Conservation (phyloP, 2,797 vertebrate genomes). For the Sarcophilus harrisii region DNA sequence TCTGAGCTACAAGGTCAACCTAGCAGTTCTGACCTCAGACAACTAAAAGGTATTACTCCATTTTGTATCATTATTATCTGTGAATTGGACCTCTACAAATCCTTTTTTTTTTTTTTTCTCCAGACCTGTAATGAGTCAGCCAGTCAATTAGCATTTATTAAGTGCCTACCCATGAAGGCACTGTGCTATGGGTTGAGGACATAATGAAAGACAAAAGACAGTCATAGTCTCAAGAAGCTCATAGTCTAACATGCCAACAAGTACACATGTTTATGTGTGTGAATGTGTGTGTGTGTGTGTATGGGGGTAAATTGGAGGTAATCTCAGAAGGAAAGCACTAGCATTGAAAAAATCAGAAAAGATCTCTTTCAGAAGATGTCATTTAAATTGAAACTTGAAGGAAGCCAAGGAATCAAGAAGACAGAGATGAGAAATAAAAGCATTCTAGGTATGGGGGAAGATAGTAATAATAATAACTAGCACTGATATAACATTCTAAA, state of each 20-base stretch:
- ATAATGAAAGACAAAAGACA: background rate
- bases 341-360: background rate
- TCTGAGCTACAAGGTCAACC: background rate
- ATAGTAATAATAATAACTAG: background rate
- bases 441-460: background rate
- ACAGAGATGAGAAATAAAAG: background rate
- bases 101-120: background rate
- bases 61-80: background rate
- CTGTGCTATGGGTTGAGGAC: background rate
- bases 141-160: background rate
- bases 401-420: background rate
- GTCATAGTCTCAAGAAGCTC: background rate
- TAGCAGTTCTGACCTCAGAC: background rate
- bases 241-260: no score
- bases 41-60: background rate
- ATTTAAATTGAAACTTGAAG: background rate
- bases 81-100: background rate
- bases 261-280: no score
- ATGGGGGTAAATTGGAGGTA: background rate
- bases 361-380: background rate
- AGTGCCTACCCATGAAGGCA: background rate
- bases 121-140: background rate
- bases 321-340: background rate
- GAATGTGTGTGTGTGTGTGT: no score
- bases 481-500: background rate